A percentile compares a stretch with the other conserved stretches of the same genome.
These are phyloP conservation scores for Sandelia bainsii DNA, from an alignment of 2,797 vertebrate genomes.

Conservation along the genomic window DNA sequence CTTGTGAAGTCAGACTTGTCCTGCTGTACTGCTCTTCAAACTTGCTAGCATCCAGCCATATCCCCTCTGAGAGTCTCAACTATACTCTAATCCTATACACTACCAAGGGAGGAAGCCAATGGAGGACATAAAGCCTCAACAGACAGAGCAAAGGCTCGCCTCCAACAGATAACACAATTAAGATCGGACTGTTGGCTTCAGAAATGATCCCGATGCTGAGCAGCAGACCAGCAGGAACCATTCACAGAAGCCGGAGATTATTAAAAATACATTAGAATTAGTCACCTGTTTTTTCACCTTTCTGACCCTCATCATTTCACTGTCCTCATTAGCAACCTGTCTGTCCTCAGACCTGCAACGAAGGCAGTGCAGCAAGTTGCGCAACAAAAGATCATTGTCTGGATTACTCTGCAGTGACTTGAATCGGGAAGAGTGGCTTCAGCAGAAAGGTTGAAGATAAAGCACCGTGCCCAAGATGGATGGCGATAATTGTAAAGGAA, in stretches of 20 bases:
- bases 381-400: constrained; percentile 42
- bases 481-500: constrained; percentile 31
- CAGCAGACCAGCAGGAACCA: constrained; percentile 12
- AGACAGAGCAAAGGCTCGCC: constrained; percentile 28
- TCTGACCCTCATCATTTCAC: constrained; percentile 29
- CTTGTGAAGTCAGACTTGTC: constrained; percentile 42
- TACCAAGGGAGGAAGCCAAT: constrained; percentile 25
- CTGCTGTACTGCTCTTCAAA: constrained; percentile 34
- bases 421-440: constrained; percentile 53
- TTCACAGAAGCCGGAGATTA: constrained; percentile 5
- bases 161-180: constrained; percentile 56
- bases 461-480: constrained; percentile 17
- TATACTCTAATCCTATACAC: constrained; percentile 30
- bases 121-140: constrained; percentile 18
- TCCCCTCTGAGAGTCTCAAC: constrained; percentile 54
- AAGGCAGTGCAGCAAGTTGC: constrained; percentile 24
- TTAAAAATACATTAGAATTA: constrained; percentile 48
- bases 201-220: constrained; percentile 22
- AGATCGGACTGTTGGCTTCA: constrained; percentile 39
- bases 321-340: constrained; percentile 34
- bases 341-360: background rate
- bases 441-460: constrained; percentile 35
- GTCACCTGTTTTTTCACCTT: constrained; percentile 41
- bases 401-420: constrained; percentile 40
- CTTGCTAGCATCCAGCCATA: constrained; percentile 46